Percentiles rank a stretch among this genome's conserved stretches.
Evolutionary conservation across 2,113 vertebrate species (phyloP).

Genomic region (Potamarius usumacintae): DNA sequence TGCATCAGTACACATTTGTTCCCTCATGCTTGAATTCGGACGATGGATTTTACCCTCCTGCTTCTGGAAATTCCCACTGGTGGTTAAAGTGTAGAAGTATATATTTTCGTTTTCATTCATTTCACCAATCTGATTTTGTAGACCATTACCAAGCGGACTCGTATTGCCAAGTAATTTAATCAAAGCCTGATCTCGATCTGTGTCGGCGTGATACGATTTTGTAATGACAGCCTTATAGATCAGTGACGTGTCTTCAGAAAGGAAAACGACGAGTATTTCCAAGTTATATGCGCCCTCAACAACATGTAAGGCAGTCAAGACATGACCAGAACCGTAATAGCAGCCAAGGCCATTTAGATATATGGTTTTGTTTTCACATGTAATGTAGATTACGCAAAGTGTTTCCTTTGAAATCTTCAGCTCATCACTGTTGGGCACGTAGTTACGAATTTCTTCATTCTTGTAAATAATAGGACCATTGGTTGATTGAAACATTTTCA

Average conservation of each 20-base stretch:
- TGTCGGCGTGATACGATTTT: neutral
- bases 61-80: no score
- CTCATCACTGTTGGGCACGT: neutral
- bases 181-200: slow-evolving; percentile 10
- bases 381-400: no score
- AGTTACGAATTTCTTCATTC: neutral
- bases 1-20: no score
- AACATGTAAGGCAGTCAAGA: slow-evolving; percentile 18
- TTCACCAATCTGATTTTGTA: no score
- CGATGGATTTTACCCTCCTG: no score
- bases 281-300: neutral
- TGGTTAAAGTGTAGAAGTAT: no score
- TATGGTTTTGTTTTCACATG: no score
- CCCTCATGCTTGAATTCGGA: no score
- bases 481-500: neutral
- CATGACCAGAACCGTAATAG: neutral
- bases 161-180: no score
- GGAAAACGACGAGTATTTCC: neutral
- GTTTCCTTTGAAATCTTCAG: neutral
- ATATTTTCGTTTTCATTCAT: no score
- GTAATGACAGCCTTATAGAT: slow-evolving; percentile 18
- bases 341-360: neutral
- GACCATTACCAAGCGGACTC: no score
- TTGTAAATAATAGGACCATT: neutral
- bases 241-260: no score